Evolutionary conservation across 2,113 vertebrate species (phyloP).

Genomic region (Hippocampus mohnikei): DNA sequence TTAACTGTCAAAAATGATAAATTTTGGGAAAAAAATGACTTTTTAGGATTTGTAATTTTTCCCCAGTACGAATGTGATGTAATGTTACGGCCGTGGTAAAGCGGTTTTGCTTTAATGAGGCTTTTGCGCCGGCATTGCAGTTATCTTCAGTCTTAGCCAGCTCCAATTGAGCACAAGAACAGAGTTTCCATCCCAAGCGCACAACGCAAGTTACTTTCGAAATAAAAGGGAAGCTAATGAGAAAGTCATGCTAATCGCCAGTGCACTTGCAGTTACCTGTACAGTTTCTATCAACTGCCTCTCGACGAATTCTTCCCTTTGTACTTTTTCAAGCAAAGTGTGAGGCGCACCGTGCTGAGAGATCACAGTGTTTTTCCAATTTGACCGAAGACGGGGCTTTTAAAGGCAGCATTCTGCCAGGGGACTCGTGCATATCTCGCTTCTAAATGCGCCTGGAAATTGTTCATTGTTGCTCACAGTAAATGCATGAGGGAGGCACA

Average conservation of each 20-base stretch:
- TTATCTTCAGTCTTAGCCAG: neutral
- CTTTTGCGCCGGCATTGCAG: neutral
- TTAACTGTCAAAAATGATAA: too few relatives aligned
- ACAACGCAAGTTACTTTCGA: neutral
- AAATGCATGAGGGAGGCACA: slow-evolving; percentile 24
- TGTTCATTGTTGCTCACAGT: slow-evolving; percentile 5
- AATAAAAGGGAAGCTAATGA: neutral
- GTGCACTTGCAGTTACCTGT: neutral
- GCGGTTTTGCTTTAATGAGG: neutral
- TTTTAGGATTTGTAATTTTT: too few relatives aligned
- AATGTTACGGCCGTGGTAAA: neutral
- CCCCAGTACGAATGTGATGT: too few relatives aligned
- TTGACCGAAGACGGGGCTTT: neutral
- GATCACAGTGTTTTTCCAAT: neutral
- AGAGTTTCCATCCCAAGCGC: neutral
- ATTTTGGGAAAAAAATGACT: too few relatives aligned
- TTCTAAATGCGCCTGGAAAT: neutral
- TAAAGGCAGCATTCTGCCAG: neutral
- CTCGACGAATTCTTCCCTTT: neutral
- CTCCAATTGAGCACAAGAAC: neutral
- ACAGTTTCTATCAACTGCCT: neutral
- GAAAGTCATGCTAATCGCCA: neutral
- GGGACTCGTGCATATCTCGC: neutral
- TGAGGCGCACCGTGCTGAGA: neutral
- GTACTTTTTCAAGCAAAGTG: neutral